Conservation (phyloP, 2,113 vertebrate genomes). For the Eurypyga helias region DNA sequence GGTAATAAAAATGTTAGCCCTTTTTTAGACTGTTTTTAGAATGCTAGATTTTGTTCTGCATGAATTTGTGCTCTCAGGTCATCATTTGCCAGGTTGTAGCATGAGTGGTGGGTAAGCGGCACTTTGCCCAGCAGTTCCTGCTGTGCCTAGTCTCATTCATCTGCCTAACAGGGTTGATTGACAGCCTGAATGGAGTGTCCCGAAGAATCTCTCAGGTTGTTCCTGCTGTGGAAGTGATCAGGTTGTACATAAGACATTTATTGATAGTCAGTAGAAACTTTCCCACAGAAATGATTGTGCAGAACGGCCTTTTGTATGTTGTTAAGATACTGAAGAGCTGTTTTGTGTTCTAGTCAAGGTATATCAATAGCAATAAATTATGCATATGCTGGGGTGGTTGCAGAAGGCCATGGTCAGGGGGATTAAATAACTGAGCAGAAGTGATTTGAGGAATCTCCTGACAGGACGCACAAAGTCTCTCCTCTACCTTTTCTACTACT, state of each 20-base stretch:
- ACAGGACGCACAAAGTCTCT: background rate
- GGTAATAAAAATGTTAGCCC: background rate
- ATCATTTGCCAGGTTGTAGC: background rate
- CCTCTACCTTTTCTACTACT: background rate
- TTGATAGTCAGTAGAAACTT: background rate
- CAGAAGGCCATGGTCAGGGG: background rate
- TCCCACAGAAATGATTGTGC: accelerated
- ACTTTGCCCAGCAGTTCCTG: background rate
- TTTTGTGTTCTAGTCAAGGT: background rate
- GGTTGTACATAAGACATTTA: background rate
- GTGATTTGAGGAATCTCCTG: background rate
- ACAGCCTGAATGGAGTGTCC: background rate
- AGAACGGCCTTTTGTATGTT: background rate
- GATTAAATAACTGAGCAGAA: background rate
- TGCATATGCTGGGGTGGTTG: background rate
- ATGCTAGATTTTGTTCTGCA: background rate
- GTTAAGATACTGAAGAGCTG: background rate
- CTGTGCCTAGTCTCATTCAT: background rate
- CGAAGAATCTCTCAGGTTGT: background rate
- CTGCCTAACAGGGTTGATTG: background rate
- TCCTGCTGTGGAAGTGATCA: background rate
- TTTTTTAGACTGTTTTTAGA: background rate
- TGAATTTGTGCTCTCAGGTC: background rate
- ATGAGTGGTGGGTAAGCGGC: background rate
- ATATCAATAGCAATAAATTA: background rate